Conservation (phyloP, 2,113 vertebrate species). For the Nanorana parkeri region DNA sequence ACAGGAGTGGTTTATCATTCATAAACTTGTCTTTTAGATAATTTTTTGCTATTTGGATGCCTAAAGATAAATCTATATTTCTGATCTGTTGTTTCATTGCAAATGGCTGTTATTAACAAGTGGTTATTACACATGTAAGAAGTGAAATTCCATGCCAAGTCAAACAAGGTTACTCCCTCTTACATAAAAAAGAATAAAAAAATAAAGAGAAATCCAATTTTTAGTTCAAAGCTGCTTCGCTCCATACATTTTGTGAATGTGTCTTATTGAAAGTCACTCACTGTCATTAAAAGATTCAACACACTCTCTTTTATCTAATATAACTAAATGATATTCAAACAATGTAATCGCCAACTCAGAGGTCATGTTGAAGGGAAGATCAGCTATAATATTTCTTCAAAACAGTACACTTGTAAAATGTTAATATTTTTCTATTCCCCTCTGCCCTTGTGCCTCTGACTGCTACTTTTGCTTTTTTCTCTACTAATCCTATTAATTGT, state of each 20-base stretch:
- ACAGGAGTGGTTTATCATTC: too few species aligned
- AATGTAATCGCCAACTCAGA: conserved; percentile 33
- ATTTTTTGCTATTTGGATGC: too few species aligned
- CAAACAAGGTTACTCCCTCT: not conserved
- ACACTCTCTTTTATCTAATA: conserved; percentile 16
- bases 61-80: too few species aligned
- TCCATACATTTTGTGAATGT: not conserved
- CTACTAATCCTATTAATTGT: conserved; percentile 49
- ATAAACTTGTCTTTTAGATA: too few species aligned
- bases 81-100: too few species aligned
- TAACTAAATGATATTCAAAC: not conserved
- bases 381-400: conserved; percentile 29
- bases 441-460: conserved; percentile 34
- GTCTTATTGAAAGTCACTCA: conserved; percentile 1
- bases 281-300: conserved; percentile 15
- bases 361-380: conserved; percentile 49
- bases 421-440: conserved; percentile 31
- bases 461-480: conserved; percentile 41
- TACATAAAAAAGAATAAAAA: not conserved
- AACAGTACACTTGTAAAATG: conserved; percentile 38
- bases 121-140: too few species aligned
- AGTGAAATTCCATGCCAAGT: not conserved
- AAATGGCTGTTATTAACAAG: too few species aligned
- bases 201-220: not conserved
- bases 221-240: not conserved